phyloP scores from a whole-genome alignment of 1,140 invertebrate species.

The Lepidurus apus region DNA sequence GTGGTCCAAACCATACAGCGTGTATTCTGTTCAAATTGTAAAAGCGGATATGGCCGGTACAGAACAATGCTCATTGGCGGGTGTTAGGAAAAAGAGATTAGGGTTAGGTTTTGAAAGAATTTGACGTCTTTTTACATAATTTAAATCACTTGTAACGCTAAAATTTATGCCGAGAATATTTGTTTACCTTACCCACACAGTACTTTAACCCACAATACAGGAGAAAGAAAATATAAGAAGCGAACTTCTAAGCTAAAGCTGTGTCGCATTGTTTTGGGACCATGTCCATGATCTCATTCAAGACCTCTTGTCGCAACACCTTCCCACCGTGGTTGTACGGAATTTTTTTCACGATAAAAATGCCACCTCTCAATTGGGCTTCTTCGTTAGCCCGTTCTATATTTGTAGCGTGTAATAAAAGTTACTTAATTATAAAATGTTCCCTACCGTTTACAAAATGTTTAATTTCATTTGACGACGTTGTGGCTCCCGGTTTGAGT shows the following conservation, averaged over 20 bases:
- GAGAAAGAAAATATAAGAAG: neutral
- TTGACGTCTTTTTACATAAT: too few relatives aligned
- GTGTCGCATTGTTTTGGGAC: neutral
- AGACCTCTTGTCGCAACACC: neutral
- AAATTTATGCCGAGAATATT: too few relatives aligned
- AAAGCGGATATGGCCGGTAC: too few relatives aligned
- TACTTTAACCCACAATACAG: too few relatives aligned
- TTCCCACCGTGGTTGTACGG: constrained; percentile 6
- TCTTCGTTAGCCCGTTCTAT: constrained; percentile 13
- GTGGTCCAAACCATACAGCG: too few relatives aligned
- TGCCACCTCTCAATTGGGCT: constrained; percentile 18
- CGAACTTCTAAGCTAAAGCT: too few relatives aligned
- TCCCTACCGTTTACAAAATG: constrained; percentile 34
- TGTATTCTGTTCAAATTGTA: too few relatives aligned
- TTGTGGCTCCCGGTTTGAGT: constrained; percentile 23
- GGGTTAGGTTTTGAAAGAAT: too few relatives aligned
- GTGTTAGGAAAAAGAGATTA: too few relatives aligned
- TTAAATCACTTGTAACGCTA: too few relatives aligned
- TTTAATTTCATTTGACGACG: constrained; percentile 32
- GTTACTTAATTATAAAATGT: neutral
- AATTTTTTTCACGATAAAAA: constrained; percentile 26
- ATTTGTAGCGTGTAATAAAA: neutral
- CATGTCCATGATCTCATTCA: neutral
- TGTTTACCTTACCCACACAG: too few relatives aligned
- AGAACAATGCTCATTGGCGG: too few relatives aligned